Conservation (phyloP, 2,113 vertebrate genomes). For the Thymallus thymallus region DNA sequence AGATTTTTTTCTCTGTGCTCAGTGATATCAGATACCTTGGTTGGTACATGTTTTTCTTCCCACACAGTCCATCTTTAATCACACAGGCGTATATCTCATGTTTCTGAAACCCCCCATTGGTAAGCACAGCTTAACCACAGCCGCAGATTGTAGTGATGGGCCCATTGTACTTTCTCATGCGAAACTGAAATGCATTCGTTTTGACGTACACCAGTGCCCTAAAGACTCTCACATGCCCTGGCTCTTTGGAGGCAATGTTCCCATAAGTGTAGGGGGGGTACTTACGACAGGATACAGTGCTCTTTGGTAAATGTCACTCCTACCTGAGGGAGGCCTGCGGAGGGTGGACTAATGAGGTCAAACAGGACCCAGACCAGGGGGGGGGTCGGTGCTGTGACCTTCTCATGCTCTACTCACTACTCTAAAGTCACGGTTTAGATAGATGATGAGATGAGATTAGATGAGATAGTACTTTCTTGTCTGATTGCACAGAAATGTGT, state of each 20-base stretch:
- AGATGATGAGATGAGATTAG: too few species aligned
- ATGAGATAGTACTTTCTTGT: too few species aligned
- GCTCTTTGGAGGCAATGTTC: not conserved
- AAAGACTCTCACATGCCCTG: not conserved
- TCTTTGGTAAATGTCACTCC: not conserved
- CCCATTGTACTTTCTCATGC: slow-evolving; percentile 5
- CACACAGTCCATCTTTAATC: not conserved
- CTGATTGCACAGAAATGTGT: too few species aligned
- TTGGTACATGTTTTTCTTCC: not conserved
- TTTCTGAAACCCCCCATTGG: slow-evolving; percentile 9
- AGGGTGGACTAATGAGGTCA: not conserved
- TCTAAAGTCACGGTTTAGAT: too few species aligned
- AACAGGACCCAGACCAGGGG: not conserved
- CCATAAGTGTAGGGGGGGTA: not conserved
- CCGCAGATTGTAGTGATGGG: not conserved
- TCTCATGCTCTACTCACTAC: not conserved
- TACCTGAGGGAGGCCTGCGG: not conserved
- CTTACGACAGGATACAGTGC: too few species aligned
- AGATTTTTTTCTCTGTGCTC: not conserved
- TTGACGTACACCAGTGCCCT: slow-evolving; percentile 13
- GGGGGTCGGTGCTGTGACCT: not conserved
- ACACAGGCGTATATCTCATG: slow-evolving; percentile 9
- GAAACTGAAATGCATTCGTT: slow-evolving; percentile 2
- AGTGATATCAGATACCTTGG: not conserved
- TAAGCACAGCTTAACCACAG: not conserved